Conservation (phyloP, 2,797 vertebrate genomes). For the Helicolenus hilgendorfi region DNA sequence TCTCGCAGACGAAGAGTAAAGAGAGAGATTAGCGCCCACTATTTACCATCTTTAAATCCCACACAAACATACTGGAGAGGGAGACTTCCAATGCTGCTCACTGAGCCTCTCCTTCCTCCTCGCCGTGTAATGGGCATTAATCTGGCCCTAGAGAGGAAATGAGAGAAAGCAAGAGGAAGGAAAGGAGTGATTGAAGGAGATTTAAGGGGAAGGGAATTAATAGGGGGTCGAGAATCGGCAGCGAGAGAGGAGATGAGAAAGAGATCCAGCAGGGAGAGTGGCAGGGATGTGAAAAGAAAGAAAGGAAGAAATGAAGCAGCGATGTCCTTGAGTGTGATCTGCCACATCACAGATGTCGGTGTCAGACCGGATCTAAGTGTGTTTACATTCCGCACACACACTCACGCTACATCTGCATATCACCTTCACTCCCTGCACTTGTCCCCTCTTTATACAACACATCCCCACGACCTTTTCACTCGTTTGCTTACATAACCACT, state of each 20-base stretch:
- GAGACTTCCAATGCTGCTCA: not conserved
- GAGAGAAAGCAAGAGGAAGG: constrained; percentile 32
- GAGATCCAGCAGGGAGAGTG: constrained; percentile 6
- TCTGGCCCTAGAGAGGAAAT: constrained; percentile 21
- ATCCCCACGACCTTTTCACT: constrained; percentile 39
- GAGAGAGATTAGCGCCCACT: not conserved
- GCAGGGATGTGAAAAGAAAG: not conserved
- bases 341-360: not conserved
- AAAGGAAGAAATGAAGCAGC: not conserved
- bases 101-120: not conserved
- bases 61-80: not conserved
- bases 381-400: constrained; percentile 51
- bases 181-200: constrained; percentile 6
- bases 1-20: not conserved
- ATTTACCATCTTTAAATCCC: constrained; percentile 15
- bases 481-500: constrained; percentile 40
- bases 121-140: constrained; percentile 46
- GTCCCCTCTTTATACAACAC: not conserved
- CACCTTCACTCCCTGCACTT: not conserved
- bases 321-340: constrained; percentile 13
- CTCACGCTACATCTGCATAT: not conserved
- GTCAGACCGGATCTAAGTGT: constrained; percentile 4
- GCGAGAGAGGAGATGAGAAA: not conserved
- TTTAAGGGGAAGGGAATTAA: constrained; percentile 27
- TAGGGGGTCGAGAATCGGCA: not conserved